A percentile compares a stretch with the other conserved stretches of the same genome.
Conservation (phyloP, 2,797 vertebrate genomes). For the Anguilla megastoma region DNA sequence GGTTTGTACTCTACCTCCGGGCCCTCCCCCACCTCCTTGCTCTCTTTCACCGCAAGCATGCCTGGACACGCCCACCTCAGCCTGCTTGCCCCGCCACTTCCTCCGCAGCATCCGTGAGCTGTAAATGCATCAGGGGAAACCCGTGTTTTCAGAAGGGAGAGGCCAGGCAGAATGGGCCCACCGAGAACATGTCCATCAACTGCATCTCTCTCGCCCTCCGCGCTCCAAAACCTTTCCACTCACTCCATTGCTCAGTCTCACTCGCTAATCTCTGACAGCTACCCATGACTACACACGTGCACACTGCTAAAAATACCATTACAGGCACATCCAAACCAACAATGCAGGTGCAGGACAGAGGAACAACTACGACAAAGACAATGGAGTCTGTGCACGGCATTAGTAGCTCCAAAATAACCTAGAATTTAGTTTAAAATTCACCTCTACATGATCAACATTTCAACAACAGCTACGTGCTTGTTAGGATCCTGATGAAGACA, state of each 20-base stretch:
- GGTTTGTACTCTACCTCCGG: constrained; percentile 25
- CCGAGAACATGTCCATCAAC: not conserved
- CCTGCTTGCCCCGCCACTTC: constrained; percentile 21
- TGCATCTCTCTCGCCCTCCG: not conserved
- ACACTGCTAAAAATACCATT: not conserved
- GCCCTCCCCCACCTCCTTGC: not conserved
- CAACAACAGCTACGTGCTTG: not conserved
- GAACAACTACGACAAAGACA: not conserved
- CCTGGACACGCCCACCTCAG: not conserved
- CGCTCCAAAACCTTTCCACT: not conserved
- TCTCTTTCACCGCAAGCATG: not conserved
- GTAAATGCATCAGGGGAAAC: not conserved
- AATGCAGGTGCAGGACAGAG: not conserved
- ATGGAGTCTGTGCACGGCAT: not conserved
- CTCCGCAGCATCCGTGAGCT: not conserved
- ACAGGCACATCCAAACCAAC: not conserved
- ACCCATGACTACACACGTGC: not conserved
- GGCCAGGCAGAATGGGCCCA: not conserved
- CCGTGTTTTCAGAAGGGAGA: not conserved
- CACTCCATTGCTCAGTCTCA: not conserved
- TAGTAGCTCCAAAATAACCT: not conserved
- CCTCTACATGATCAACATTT: not conserved
- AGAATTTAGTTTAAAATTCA: not conserved
- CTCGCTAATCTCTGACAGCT: not conserved
- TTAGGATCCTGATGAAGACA: not conserved